Evolutionary conservation across 2,888 invertebrate genomes (phyloP).

Genomic region (Caenorhabditis doughertyi): DNA sequence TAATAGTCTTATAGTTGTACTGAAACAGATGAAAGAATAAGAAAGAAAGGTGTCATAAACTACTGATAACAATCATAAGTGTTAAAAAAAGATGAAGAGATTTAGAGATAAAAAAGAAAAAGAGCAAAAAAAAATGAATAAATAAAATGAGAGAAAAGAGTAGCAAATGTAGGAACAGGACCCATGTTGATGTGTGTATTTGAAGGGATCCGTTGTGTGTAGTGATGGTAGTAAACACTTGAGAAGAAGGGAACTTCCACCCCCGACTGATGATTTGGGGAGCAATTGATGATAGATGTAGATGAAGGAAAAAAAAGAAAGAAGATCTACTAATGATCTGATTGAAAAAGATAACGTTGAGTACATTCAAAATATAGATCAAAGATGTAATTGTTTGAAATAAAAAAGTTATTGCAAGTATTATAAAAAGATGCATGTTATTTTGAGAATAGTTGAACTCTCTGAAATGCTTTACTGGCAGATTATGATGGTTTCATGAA

Average conservation of each 20-base stretch:
- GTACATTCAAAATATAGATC: neutral
- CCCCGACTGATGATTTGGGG: constrained; percentile 20
- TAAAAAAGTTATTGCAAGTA: too few relatives aligned
- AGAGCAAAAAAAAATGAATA: constrained; percentile 15
- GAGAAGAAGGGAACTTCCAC: constrained; percentile 43
- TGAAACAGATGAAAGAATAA: neutral
- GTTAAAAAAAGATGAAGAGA: constrained; percentile 14
- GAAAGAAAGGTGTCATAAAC: constrained; percentile 41
- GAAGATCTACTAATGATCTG: constrained; percentile 31
- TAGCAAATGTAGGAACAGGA: constrained; percentile 24
- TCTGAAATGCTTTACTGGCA: too few relatives aligned
- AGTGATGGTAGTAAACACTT: constrained; percentile 45
- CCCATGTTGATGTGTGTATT: constrained; percentile 32
- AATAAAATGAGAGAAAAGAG: neutral
- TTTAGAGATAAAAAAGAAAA: constrained; percentile 6
- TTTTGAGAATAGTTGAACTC: too few relatives aligned
- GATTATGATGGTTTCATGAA: too few relatives aligned
- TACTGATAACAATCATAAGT: constrained; percentile 42
- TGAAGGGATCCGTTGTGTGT: constrained; percentile 31
- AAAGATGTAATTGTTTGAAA: neutral
- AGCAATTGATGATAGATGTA: constrained; percentile 50
- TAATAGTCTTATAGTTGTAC: constrained; percentile 40
- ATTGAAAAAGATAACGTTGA: neutral
- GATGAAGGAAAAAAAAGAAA: neutral
- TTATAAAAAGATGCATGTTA: too few relatives aligned